phyloP scores from a whole-genome alignment of 2,888 invertebrate genomes.

The Eristalis pertinax region DNA sequence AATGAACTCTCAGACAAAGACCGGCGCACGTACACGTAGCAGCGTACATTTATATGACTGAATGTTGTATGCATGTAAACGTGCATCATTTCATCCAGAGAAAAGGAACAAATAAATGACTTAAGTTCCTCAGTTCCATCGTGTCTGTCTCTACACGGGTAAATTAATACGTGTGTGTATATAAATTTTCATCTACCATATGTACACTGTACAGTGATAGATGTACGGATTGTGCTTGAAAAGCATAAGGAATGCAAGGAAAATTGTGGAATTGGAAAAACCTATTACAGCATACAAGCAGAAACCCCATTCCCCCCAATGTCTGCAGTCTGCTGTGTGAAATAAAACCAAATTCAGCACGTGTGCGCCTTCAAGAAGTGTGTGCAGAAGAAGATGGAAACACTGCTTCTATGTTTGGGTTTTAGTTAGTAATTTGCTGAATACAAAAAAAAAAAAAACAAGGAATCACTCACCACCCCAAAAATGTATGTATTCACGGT shows the following conservation, averaged over 20 bases:
- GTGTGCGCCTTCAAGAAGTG: slow-evolving; percentile 50
- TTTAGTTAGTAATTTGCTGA: slow-evolving; percentile 24
- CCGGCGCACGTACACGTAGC: slow-evolving; percentile 8
- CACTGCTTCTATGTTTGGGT: slow-evolving; percentile 18
- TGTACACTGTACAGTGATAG: no score
- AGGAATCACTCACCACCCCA: neutral
- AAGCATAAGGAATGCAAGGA: slow-evolving; percentile 14
- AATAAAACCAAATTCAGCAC: slow-evolving; percentile 63
- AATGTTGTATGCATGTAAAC: slow-evolving; percentile 40
- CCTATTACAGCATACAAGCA: slow-evolving; percentile 50
- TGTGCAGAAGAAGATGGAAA: slow-evolving; percentile 19
- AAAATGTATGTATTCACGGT: neutral
- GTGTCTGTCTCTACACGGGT: slow-evolving; percentile 1
- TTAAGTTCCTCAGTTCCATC: slow-evolving; percentile 41
- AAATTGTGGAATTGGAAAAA: slow-evolving; percentile 45
- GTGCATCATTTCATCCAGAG: slow-evolving; percentile 59
- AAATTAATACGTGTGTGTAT: neutral
- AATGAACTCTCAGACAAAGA: slow-evolving; percentile 37
- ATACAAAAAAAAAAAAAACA: neutral
- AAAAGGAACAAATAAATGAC: slow-evolving; percentile 52
- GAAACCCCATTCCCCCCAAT: neutral
- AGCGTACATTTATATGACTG: no score
- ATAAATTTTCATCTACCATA: neutral
- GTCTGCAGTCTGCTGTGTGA: slow-evolving; percentile 11
- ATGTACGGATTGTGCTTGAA: neutral